Evolutionary conservation across 2,888 invertebrate genomes (phyloP), one percentile per base, ranked within the genome.

Genomic region (Tiphia femorata): DNA sequence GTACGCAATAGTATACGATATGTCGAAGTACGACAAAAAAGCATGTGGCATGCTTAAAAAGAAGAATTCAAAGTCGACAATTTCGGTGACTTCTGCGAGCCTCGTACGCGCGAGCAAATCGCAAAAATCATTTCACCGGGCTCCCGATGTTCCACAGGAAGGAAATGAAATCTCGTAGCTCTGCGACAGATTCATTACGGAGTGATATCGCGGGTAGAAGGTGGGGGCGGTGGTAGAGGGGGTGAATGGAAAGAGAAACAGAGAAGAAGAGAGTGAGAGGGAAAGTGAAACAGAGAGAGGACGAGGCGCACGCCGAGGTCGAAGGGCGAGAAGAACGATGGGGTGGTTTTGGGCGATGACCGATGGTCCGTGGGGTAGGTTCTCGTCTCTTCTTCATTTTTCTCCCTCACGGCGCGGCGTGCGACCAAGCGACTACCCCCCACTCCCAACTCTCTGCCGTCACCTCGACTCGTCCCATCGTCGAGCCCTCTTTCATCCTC

Each of bases 331-430:
- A 56, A 33, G 53, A 52, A 50, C 42, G 56, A 70, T 42, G 46
- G 58, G 57, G 55, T 49, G 65, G 66, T 64, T 60, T 62, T 62
- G 54, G 64, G 66, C 65, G 73, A 78, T 80, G 78, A 80, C 72
- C 73, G 78, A 80, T 78, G 74, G 72, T 69, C 57, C 63, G 77
- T 78, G 77, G 75, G 80, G 76, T 80, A 80, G 78, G 77, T 77
- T 74, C 75, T 79, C 73, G 73, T 70, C 64, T 77, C 69, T 73
- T 63, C 70, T 71, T 74, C 75, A 77, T 80, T 79, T 78, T 77
- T 79, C 75, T 75, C 71, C 56, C 63, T 63, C 61, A 56, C 49
- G 47, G 42, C 53, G 57, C 62, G 47, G 2, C 20, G 44, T 40
- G 10, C 37, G 12, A 17, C 42, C 43, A n/a, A n/a, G n/a, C 51